phyloP scores from a whole-genome alignment of 2,113 vertebrate species.

The Diglossa brunneiventris region DNA sequence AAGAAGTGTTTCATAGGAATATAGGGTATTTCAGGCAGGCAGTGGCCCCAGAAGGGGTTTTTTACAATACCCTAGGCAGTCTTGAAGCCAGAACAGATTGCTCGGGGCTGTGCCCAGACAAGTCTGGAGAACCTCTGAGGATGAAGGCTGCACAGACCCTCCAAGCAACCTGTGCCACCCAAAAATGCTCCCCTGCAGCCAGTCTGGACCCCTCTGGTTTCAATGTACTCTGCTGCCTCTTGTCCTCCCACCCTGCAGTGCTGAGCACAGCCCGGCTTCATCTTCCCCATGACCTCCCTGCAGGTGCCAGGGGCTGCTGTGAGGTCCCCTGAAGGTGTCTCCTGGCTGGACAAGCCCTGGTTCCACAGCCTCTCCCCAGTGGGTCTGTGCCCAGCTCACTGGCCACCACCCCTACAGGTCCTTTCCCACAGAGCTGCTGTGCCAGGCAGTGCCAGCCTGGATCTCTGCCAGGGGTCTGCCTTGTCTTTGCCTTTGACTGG shows the following conservation, averaged over 20 bases:
- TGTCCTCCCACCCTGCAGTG: neutral
- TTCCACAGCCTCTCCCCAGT: neutral
- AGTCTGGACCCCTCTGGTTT: neutral
- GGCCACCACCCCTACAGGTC: neutral
- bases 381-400: neutral
- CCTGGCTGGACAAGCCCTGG: neutral
- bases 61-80: fast-evolving
- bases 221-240: fast-evolving
- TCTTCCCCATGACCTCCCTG: neutral
- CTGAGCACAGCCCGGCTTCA: neutral
- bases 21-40: neutral
- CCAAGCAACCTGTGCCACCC: neutral
- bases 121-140: neutral
- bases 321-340: neutral
- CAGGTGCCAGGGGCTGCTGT: neutral
- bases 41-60: neutral
- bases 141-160: neutral
- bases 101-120: neutral
- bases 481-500: neutral
- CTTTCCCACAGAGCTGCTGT: neutral
- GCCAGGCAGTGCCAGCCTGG: neutral
- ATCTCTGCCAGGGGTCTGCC: neutral
- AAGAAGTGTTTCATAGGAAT: neutral
- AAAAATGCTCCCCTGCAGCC: neutral
- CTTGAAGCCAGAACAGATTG: neutral